Evolutionary conservation across 2,888 invertebrate species (phyloP), one percentile per base, ranked within the genome.

Genomic region (Pantelozetes paolii): DNA sequence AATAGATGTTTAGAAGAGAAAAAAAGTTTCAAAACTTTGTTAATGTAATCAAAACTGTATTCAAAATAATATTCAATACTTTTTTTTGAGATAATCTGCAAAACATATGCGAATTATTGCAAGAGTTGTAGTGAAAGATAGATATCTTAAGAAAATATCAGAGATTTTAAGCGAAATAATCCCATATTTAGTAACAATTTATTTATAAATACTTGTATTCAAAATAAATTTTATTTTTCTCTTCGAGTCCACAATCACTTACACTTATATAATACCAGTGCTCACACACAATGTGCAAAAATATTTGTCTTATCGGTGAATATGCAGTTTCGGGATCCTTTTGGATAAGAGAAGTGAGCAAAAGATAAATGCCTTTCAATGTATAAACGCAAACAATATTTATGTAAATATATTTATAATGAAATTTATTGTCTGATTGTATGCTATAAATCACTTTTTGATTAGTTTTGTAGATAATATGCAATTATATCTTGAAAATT

Each of bases 391-490:
- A 36, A 36, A 50, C 15, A 50, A 50, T 50, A 50, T 50, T 45
- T n/a, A 45, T 13, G 18, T 45, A 50, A 45, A 50, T 50, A 50
- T 50, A n/a, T 50, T 23, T 26, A 23, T 54, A 54, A 50, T 26
- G 18, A 54, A 54, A 26, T 54, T 54, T 54, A 54, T 54, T 54
- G 15, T 26, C 5, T 54, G 23, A 54, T 26, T 54, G 15, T 45
- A 50, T 20, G 54, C 13, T n/a, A 26, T 54, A 54, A 54, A 54
- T 54, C 54, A 54, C 50, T 20, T 50, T 50, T 50, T 50, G 50
- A 50, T 50, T 50, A n/a, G 6, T 50, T 20, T 9, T 3, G 54
- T 26, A 23, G 2, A 54, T 54, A 6, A 26, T 54, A 54, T 50
- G 8, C 18, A 54, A 54, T 54, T 54, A 54, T 54, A 18, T 54